Evolutionary conservation across 2,888 invertebrate species (phyloP), one percentile per base, ranked within the genome.

Genomic region (Drosophila greeni): DNA sequence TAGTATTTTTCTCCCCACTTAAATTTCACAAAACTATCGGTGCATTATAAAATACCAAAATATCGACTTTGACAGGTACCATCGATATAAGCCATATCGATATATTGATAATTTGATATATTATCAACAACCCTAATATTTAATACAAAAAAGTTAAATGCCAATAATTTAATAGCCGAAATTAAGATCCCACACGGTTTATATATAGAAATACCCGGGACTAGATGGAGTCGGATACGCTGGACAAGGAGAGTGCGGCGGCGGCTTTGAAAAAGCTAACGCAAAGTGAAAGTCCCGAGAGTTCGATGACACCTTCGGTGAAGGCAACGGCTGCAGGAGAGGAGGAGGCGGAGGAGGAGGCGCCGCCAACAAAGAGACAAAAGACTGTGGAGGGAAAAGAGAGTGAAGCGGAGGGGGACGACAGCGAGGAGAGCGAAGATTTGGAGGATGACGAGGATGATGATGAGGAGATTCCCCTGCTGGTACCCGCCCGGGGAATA

Each of bases 211-310:
- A 75, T 52, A 66, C 60, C 11, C 5, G 18, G 14, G 24, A 55
- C 45, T 5, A 73, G 39, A 81, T 81, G 81, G 85, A 81, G 57
- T 82, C 81, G 75, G 81, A 81, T 72, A 66, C 83, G 48, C 80
- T 80, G 83, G 83, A 84, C 68, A 78, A 70, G 71, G 79, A 84
- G 72, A 78, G 82, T 68, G 58, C 66, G 47, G 57, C 62, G 42
- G 48, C 52, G 16, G 59, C 20, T 24, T 54, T 71, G 45, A 65
- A 71, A 57, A 51, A 65, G 42, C 48, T 53, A 52, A 47, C 31
- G 45, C 82, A 67, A 82, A 82, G 85, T 84, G 80, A 81, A 81
- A 82, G 79, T 65, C 68, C 53, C 23, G 55, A 37, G 26, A 57
- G 70, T 33, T 31, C 42, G 52, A 43, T 51, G 61, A 36, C 34